Percentiles rank a stretch among this genome's conserved stretches.
phyloP scores from a whole-genome alignment of 2,113 vertebrate species.

The Chascanopsetta lugubris region DNA sequence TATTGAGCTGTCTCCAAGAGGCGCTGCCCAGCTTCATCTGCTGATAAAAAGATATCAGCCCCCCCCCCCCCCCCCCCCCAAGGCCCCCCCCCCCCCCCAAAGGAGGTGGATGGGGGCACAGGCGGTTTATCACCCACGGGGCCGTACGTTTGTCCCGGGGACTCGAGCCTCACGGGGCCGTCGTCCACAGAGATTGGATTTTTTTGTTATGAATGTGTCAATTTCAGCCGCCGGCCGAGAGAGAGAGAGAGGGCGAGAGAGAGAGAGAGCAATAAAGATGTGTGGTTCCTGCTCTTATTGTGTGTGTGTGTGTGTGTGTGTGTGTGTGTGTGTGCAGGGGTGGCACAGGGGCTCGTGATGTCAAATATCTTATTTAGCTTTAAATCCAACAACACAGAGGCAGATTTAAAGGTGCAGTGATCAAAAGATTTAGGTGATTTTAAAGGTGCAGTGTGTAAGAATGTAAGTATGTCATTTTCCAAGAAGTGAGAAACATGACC shows the following conservation, averaged over 20 bases:
- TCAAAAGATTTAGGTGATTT: too few species aligned
- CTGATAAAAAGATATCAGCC: slow-evolving; percentile 59
- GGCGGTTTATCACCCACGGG: slow-evolving; percentile 47
- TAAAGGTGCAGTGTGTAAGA: too few species aligned
- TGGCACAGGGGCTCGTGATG: background rate
- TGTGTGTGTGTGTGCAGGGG: background rate
- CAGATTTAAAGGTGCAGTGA: too few species aligned
- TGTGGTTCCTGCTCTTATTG: background rate
- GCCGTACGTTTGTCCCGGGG: slow-evolving; percentile 10
- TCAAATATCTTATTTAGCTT: too few species aligned
- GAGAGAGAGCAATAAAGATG: slow-evolving; percentile 8
- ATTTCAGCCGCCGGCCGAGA: slow-evolving; percentile 27
- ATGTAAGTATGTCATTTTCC: too few species aligned
- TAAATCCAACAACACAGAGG: too few species aligned
- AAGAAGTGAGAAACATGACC: too few species aligned
- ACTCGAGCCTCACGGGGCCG: background rate
- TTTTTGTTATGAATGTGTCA: slow-evolving; percentile 49
- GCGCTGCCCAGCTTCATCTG: slow-evolving; percentile 22
- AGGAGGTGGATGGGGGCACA: slow-evolving; percentile 35
- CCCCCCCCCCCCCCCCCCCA: too few species aligned
- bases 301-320: background rate
- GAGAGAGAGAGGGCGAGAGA: slow-evolving; percentile 5
- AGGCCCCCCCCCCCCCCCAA: too few species aligned
- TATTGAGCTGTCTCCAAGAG: slow-evolving; percentile 11
- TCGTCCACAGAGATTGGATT: slow-evolving; percentile 6